Evolutionary conservation across 1,140 invertebrate species (phyloP).

Genomic region (Panagrolaimus sp.): DNA sequence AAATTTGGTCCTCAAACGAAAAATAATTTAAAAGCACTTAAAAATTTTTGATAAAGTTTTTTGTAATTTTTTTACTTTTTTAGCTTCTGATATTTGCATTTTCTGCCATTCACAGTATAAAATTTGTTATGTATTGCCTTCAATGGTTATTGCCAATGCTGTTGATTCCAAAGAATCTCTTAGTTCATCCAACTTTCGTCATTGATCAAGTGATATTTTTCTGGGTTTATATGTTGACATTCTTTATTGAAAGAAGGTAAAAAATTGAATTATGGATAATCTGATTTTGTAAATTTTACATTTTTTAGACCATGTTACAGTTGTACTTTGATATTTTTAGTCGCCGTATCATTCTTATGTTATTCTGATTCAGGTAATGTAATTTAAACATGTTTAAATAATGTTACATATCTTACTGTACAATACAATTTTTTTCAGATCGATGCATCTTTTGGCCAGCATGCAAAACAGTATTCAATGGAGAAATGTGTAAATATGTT

Average conservation of each 20-base stretch:
- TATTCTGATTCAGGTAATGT: constrained; percentile 90
- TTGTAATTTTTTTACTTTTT: not conserved
- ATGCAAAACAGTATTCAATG: constrained; percentile 24
- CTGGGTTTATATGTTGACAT: constrained; percentile 61
- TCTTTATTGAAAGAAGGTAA: constrained; percentile 75
- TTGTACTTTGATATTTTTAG: constrained; percentile 83
- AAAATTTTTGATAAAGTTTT: no score
- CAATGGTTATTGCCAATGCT: constrained; percentile 94
- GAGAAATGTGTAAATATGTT: constrained; percentile 26
- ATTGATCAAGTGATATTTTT: constrained; percentile 22
- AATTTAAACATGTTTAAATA: no score
- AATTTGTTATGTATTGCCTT: constrained; percentile 94
- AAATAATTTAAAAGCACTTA: no score
- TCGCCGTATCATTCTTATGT: constrained; percentile 83
- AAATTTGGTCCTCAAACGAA: no score
- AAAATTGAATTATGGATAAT: constrained; percentile 28
- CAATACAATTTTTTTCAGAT: no score
- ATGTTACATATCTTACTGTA: no score
- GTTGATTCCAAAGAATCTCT: constrained; percentile 82
- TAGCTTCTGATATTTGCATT: not conserved
- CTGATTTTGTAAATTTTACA: constrained; percentile 54
- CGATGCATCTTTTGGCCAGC: constrained; percentile 80
- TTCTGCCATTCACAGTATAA: no score
- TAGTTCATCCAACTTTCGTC: constrained; percentile 55
- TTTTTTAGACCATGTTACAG: constrained; percentile 93